These are phyloP conservation scores for Strigamia crassipes DNA, from an alignment of 2,888 invertebrate species.

Conservation along the genomic window DNA sequence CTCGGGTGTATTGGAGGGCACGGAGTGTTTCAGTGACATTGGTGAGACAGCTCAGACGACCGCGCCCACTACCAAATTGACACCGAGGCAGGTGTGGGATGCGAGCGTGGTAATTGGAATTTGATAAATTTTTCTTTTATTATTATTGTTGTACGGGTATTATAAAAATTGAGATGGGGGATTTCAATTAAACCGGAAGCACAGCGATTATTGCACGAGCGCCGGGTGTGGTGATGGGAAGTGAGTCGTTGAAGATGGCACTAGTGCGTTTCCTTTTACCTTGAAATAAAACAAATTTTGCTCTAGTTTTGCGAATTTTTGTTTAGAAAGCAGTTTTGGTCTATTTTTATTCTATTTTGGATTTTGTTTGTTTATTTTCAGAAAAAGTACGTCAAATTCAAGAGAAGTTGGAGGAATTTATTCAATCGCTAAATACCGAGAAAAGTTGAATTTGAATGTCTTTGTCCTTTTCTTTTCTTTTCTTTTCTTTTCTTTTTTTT, in stretches of 20 bases:
- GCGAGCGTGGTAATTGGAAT: conserved; percentile 32
- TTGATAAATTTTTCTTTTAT: conserved; percentile 15
- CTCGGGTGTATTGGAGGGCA: conserved; percentile 24
- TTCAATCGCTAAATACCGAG: conserved; percentile 93
- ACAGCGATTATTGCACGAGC: conserved; percentile 38
- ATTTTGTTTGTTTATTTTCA: conserved; percentile 61
- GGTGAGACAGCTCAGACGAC: conserved; percentile 26
- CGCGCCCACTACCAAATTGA: conserved; percentile 37
- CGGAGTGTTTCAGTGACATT: conserved; percentile 12
- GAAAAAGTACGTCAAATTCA: conserved; percentile 96
- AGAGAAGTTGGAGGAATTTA: conserved; percentile 97
- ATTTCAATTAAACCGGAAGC: conserved; percentile 26
- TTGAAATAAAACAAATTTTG: not conserved
- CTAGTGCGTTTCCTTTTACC: conserved; percentile 25
- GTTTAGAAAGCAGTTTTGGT: no score
- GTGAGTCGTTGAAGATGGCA: conserved; percentile 38
- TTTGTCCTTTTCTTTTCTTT: no score
- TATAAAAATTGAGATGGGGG: not conserved
- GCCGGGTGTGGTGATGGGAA: conserved; percentile 36
- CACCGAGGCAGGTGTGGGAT: conserved; percentile 27
- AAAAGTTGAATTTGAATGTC: conserved; percentile 62
- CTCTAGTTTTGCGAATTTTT: conserved; percentile 28
- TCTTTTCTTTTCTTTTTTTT: no score
- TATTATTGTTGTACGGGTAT: conserved; percentile 11
- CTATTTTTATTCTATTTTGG: not conserved